Base-by-base conservation (phyloP, 1,140 invertebrate genomes). In the Lycorma delicatula region DNA sequence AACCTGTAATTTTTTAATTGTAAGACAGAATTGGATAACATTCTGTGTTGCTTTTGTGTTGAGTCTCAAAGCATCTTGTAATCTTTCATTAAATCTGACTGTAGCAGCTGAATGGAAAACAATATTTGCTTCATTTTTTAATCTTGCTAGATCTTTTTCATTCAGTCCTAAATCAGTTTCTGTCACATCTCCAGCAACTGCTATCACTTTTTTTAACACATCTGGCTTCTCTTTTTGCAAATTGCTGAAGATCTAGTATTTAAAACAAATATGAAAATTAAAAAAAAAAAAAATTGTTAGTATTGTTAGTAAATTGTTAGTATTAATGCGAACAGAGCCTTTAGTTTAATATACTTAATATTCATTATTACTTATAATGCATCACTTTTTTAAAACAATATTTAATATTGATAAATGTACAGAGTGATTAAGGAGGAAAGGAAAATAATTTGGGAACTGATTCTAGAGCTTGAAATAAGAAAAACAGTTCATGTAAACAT, bases 101-200 rank as follows among this genome's bases (percentile, higher is more conserved):
- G 85, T 86, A 3, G 84, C 85, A 3, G 84, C 84, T 4, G 80
- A 81, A 66, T 86, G 84, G 69, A 86, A 85, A 0, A 86, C 81
- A 47, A 86, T 71, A 26, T 84, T 80, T 16, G 91, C 82, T 57
- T 84, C 79, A 11, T 79, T 70, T 0, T 72, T 66, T 0, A 92
- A 66, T 3, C 72, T 56, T 1, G 60, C 9, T 25, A 60, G 60
- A 59, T 71, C 65, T 29, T 58, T 75, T 4, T 70, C 62, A 13
- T 70, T 59, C 4, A 72, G 25, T 0, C 66, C 84, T 3, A 86
- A 66, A 9, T 71, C 72, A 12, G 74, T 70, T 38, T 76, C 62
- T 38, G 77, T 71, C 22, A 87, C 75, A 69, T 87, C 83, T 16
- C 84, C 84, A 61, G n/a, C 81, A 65, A 36, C 76, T 23, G 61